phyloP scores from a whole-genome alignment of 2,888 invertebrate species.

The Yponomeuta evonymella region DNA sequence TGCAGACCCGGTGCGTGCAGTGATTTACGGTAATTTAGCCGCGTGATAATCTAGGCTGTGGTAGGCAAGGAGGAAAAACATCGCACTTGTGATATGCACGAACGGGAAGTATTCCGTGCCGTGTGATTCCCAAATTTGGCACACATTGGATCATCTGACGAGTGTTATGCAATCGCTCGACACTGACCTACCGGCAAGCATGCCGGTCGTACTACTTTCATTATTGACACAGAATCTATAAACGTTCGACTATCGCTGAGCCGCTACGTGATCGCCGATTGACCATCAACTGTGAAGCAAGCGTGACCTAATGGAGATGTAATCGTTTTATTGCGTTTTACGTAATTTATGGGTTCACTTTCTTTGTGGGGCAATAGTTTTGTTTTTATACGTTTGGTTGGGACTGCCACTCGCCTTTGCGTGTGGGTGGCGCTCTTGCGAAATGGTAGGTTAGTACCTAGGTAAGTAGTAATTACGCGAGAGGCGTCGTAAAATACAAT shows the following conservation, averaged over 20 bases:
- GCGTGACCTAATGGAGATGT: conserved; percentile 8
- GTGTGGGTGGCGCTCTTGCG: conserved; percentile 43
- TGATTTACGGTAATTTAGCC: neutral
- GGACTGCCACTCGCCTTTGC: neutral
- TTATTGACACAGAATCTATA: conserved; percentile 70
- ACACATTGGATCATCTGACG: conserved; percentile 55
- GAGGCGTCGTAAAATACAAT: conserved; percentile 42
- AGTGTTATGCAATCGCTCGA: conserved; percentile 58
- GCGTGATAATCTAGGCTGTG: neutral
- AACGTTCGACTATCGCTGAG: conserved; percentile 46
- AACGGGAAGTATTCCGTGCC: conserved; percentile 27
- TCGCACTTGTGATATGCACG: conserved; percentile 19
- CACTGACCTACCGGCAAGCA: conserved; percentile 66
- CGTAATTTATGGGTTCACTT: neutral
- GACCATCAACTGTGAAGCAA: conserved; percentile 18
- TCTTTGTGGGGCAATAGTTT: neutral
- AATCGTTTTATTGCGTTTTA: conserved; percentile 1
- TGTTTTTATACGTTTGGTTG: neutral
- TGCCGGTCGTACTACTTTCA: conserved; percentile 64
- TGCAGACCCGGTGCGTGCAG: neutral
- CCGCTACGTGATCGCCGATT: conserved; percentile 40
- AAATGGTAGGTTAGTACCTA: conserved; percentile 35
- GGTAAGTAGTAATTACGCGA: conserved; percentile 36
- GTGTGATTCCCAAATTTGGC: conserved; percentile 39
- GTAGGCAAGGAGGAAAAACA: neutral